phyloP scores from a whole-genome alignment of 2,797 vertebrate genomes.

The Ammospiza maritima region DNA sequence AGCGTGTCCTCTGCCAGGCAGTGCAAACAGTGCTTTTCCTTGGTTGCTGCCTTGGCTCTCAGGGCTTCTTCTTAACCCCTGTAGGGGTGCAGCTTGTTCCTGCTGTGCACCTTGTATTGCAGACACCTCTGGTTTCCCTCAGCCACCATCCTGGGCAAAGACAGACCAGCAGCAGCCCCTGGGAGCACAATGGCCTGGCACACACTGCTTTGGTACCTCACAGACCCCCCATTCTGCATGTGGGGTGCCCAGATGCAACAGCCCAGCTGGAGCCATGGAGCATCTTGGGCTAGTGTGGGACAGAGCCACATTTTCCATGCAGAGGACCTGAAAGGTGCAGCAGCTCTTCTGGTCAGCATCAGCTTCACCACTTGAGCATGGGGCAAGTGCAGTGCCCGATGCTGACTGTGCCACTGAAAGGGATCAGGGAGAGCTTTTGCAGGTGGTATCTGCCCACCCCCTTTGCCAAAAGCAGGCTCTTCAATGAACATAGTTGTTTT shows the following conservation, averaged over 20 bases:
- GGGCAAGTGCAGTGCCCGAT: background rate
- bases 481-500: slow-evolving; percentile 23
- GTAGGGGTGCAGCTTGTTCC: background rate
- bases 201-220: background rate
- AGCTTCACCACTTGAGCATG: background rate
- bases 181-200: background rate
- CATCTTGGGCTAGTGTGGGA: background rate
- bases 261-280: background rate
- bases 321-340: background rate
- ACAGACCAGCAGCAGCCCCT: background rate
- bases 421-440: background rate
- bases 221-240: fast-evolving
- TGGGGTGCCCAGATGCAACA: background rate
- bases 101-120: background rate
- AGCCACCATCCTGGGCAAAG: background rate
- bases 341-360: background rate
- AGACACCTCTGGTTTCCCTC: background rate
- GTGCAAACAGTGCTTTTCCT: background rate
- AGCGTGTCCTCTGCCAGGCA: fast-evolving
- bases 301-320: background rate
- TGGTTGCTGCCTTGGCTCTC: background rate
- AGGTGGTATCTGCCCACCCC: background rate
- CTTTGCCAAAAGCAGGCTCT: background rate
- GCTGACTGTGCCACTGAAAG: background rate
- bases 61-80: background rate